Evolutionary conservation across 2,888 invertebrate species (phyloP), one percentile per base, ranked within the genome.

Genomic region (Monochamus alternatus): DNA sequence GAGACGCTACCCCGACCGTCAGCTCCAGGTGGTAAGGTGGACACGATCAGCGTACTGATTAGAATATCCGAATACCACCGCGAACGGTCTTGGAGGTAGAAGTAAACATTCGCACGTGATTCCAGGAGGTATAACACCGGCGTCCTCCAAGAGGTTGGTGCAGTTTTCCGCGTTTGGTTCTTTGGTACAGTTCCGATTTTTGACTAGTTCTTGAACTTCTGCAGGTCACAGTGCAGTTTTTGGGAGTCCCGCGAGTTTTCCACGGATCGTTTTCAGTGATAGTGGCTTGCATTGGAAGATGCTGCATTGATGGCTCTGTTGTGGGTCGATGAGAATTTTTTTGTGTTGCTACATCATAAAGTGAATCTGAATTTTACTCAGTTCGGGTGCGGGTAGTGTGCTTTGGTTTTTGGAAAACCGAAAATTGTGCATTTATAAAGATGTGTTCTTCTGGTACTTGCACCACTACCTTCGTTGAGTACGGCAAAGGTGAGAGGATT

Each of bases 371-470:
- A 63, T 52, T 71, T n/a, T 63, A 51, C 52, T 71, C 12, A 51
- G 3, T 71, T 31, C 52, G 52, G 38, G 38, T 52, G 51, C 52
- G 71, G 63, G 32, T 52, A 55, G 55, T 55, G 55, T 62, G 32
- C 14, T 62, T 38, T 52, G 22, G 14, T 66, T 8, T 55, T 55
- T 14, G 43, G 43, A 44, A 31, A 64, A 14, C 59, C 59, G 43
- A 12, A 63, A 43, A 64, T 43, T 64, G 43, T 38, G n/a, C 3
- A n/a, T 30, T 60, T 55, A 5, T 3, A 75, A 75, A 51, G 10
- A 81, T 81, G 81, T 81, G 81, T 74, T 75, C 79, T 5, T 75
- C 78, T 32, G 75, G 72, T n/a, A 77, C 77, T 63, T 81, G 81
- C 65, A 73, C 78, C 2, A 78, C 79, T 5, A 77, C 80, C 0